Conservation (phyloP, 2,888 invertebrate genomes). For the Lomographa bimaculata region DNA sequence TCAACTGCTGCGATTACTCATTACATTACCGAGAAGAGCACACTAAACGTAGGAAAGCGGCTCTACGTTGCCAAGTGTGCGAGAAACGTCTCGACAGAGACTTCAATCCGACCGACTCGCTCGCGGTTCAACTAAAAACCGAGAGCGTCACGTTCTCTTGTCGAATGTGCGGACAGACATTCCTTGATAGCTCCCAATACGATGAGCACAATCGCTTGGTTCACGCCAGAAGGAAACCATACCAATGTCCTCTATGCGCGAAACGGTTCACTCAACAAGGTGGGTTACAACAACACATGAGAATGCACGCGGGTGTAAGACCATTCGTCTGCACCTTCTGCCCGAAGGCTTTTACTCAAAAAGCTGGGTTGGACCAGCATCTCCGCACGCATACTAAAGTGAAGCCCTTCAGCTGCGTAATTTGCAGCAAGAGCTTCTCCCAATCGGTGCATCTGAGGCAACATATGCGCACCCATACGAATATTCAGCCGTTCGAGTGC, state of each 20-base stretch:
- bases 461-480: conserved; percentile 79
- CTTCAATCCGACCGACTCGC: conserved; percentile 38
- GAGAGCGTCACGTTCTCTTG: conserved; percentile 55
- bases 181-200: conserved; percentile 55
- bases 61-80: conserved; percentile 75
- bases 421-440: conserved; percentile 74
- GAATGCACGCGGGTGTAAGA: conserved; percentile 73
- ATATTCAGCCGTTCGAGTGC: conserved; percentile 77
- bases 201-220: conserved; percentile 67
- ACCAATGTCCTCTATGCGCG: conserved; percentile 67
- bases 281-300: conserved; percentile 75
- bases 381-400: conserved; percentile 75
- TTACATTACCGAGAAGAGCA: conserved; percentile 75
- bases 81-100: conserved; percentile 71
- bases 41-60: conserved; percentile 73
- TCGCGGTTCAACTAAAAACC: conserved; percentile 42
- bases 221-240: conserved; percentile 71
- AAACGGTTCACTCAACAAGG: conserved; percentile 77
- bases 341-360: conserved; percentile 74
- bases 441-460: conserved; percentile 76
- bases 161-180: conserved; percentile 59
- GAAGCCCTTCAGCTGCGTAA: conserved; percentile 74
- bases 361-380: conserved; percentile 76
- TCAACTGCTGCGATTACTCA: conserved; percentile 77
- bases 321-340: conserved; percentile 73